phyloP scores from a whole-genome alignment of 2,888 invertebrate species.

The Cataglyphis altisquamis region DNA sequence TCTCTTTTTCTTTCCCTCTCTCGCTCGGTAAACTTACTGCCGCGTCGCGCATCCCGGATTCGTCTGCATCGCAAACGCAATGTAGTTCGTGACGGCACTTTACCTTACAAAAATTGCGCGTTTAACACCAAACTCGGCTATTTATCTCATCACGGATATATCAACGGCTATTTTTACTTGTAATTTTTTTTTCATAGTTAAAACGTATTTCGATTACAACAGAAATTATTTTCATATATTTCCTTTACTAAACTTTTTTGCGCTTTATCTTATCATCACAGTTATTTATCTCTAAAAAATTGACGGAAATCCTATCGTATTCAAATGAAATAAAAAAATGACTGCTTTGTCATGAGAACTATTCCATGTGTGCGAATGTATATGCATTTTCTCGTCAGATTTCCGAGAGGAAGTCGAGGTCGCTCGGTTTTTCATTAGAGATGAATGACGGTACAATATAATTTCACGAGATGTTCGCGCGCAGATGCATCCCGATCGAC shows the following conservation, averaged over 20 bases:
- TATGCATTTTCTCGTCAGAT: not conserved
- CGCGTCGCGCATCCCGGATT: slow-evolving; percentile 39
- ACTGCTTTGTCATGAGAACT: not conserved
- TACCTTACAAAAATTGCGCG: slow-evolving; percentile 16
- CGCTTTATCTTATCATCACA: not conserved
- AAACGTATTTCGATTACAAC: not conserved
- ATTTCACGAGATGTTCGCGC: slow-evolving; percentile 23
- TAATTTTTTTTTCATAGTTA: not conserved
- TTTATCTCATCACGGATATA: not conserved
- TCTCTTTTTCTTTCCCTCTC: not conserved
- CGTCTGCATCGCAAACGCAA: not conserved
- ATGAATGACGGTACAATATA: not conserved
- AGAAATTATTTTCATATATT: not conserved
- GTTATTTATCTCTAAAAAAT: not conserved
- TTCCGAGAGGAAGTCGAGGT: not conserved
- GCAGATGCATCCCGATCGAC: slow-evolving; percentile 26
- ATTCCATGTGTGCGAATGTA: not conserved
- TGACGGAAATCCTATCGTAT: not conserved
- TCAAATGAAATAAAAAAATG: not conserved
- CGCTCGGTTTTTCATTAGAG: not conserved
- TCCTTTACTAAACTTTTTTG: not conserved
- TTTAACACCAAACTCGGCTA: slow-evolving; percentile 31
- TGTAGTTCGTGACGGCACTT: slow-evolving; percentile 30
- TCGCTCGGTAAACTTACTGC: slow-evolving; percentile 25
- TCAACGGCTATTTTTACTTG: not conserved